Evolutionary conservation across 2,113 vertebrate species (phyloP).

Genomic region (Phaetusa simplex): DNA sequence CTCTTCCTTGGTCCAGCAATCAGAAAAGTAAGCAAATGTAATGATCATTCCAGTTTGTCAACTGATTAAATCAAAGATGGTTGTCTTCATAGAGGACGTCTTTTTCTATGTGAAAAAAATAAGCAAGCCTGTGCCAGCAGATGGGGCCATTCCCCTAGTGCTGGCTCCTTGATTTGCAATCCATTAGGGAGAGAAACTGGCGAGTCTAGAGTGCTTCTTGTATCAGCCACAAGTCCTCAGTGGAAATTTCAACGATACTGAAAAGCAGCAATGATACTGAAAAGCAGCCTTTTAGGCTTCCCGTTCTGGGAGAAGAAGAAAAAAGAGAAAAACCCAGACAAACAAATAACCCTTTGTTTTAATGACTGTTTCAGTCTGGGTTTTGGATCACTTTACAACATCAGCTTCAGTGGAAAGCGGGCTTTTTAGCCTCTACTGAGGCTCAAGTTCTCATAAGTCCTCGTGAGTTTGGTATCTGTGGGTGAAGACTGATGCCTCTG

Average conservation of each 20-base stretch:
- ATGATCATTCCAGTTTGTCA: not conserved
- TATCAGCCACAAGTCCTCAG: not conserved
- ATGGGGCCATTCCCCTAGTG: constrained; percentile 12
- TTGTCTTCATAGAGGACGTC: not conserved
- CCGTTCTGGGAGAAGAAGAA: not conserved
- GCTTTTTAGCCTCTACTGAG: not conserved
- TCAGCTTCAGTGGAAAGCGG: not conserved
- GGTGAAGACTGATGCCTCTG: not conserved
- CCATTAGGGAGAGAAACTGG: not conserved
- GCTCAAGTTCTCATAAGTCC: not conserved
- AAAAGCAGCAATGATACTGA: not conserved
- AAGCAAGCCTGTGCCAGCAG: constrained; percentile 6
- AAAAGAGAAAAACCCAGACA: not conserved
- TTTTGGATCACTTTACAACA: not conserved
- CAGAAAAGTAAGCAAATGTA: not conserved
- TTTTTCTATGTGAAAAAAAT: not conserved
- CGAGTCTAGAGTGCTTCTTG: rapidly evolving
- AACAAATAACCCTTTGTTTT: not conserved
- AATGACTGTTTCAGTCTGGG: not conserved
- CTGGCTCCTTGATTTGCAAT: not conserved
- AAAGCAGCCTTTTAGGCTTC: not conserved
- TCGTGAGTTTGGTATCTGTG: not conserved
- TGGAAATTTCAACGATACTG: rapidly evolving
- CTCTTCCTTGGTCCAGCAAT: not conserved
- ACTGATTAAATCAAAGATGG: not conserved